Base-by-base conservation (phyloP, 2,797 vertebrate genomes). In the Alfaro cultratus region DNA sequence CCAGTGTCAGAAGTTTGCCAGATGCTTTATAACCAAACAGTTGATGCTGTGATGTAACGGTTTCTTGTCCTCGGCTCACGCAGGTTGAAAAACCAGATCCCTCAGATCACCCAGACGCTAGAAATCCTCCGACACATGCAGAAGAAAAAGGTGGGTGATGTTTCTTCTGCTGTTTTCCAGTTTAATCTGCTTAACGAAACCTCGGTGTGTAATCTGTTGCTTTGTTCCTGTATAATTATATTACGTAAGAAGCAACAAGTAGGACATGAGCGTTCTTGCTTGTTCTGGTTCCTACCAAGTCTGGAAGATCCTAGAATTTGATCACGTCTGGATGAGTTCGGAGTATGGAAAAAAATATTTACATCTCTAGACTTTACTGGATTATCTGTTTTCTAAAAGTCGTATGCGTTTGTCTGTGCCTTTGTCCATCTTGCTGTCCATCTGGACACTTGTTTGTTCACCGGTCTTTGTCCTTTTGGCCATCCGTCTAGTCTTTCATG, bases 121-220 rank as follows among this genome's bases (percentile, higher is more conserved):
- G 98, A 99, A 95, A 99, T 99, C 94, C 96, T 99, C 83, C 97
- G 97, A 90, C 97, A 99, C 95, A 99, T 99, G 98, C 98, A 99
- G 95, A 99, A 98, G 96, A 99, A 99, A 91, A 99, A 98, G 97
- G 98, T 99, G 23, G 0, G 87, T 73, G 4, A 45, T 9, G 31
- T 11, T 7, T n/a, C 26, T 41, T 23, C 47, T 36, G 73, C 73
- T 74, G 13, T 12, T 43, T 9, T n/a, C 0, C 51, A 1, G 49
- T 23, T 0, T 21, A 0, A 16, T 23, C 34, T 36, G 4, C 36
- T 21, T 75, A 29, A 4, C 4, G 4, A 64, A n/a, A 5, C 4
- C 13, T 62, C 13, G 0, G 60, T 34, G 29, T 62, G 16, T 16
- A 9, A 11, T 11, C 64, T 67, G 34, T 12, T 62, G 60, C 18